Conservation (phyloP, 2,888 invertebrate genomes). For the Micoletzkya japonica region DNA sequence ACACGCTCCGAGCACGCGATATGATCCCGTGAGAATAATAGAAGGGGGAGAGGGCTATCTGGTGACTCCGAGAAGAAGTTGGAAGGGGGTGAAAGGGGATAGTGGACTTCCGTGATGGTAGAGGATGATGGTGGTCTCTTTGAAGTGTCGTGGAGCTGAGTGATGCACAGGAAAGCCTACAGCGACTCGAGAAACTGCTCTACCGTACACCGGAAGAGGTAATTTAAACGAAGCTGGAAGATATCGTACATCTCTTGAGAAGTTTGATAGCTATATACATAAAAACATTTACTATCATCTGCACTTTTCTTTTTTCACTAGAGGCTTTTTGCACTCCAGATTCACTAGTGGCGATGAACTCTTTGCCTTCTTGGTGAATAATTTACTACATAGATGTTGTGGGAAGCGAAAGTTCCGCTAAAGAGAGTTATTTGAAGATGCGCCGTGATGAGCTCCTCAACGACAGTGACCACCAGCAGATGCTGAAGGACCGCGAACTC, state of each 20-base stretch:
- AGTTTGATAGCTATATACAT: too few species aligned
- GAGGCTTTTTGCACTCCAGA: too few species aligned
- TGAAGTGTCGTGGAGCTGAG: constrained; percentile 24
- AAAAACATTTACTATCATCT: too few species aligned
- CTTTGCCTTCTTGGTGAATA: too few species aligned
- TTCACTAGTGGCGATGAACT: too few species aligned
- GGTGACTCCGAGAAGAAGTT: neutral
- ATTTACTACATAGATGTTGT: too few species aligned
- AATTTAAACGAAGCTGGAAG: too few species aligned
- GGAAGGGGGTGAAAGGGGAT: neutral
- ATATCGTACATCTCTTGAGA: too few species aligned
- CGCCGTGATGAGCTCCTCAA: neutral
- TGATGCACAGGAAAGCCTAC: constrained; percentile 19
- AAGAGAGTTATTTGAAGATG: too few species aligned
- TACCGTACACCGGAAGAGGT: too few species aligned
- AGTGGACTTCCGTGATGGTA: neutral
- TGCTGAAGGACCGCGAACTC: constrained; percentile 14
- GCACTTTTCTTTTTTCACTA: too few species aligned
- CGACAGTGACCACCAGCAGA: constrained; percentile 9
- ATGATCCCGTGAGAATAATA: neutral
- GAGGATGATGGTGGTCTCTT: neutral
- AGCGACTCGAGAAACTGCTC: constrained; percentile 17
- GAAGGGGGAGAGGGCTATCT: neutral
- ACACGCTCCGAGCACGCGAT: neutral
- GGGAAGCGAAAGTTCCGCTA: too few species aligned